A percentile compares a stretch with the other conserved stretches of the same genome.
These are phyloP conservation scores for Chloroclystis v-ata DNA, from an alignment of 2,888 invertebrate genomes.

Conservation along the genomic window DNA sequence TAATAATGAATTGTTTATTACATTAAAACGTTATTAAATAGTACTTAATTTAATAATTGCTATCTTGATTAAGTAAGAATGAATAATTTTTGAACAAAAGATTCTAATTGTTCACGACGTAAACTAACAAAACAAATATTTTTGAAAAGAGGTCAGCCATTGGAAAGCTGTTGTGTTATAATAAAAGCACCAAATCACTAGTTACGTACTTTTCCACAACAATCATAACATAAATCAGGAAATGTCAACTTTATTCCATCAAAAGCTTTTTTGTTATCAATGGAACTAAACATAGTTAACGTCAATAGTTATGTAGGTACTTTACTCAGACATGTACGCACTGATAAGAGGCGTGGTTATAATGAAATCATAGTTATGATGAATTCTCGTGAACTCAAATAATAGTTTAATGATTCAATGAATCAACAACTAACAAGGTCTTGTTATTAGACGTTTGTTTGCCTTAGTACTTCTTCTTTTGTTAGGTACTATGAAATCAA, in stretches of 20 bases:
- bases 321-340: background rate
- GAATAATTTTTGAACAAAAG: too few species aligned
- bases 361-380: constrained; percentile 1
- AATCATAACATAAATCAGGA: constrained; percentile 2
- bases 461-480: too few species aligned
- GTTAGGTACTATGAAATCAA: too few species aligned
- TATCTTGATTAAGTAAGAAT: too few species aligned
- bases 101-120: too few species aligned
- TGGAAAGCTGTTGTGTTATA: too few species aligned
- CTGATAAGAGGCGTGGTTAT: background rate
- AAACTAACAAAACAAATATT: too few species aligned
- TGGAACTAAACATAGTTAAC: constrained; percentile 12
- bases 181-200: background rate
- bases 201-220: background rate
- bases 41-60: too few species aligned
- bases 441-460: background rate
- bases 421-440: constrained; percentile 2
- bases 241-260: constrained; percentile 8
- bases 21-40: too few species aligned
- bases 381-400: background rate
- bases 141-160: too few species aligned
- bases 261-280: constrained; percentile 11
- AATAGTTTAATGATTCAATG: background rate
- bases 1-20: too few species aligned
- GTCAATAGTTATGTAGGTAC: background rate